phyloP scores from a whole-genome alignment of 2,888 invertebrate species.

The Phymatocera aterrima region DNA sequence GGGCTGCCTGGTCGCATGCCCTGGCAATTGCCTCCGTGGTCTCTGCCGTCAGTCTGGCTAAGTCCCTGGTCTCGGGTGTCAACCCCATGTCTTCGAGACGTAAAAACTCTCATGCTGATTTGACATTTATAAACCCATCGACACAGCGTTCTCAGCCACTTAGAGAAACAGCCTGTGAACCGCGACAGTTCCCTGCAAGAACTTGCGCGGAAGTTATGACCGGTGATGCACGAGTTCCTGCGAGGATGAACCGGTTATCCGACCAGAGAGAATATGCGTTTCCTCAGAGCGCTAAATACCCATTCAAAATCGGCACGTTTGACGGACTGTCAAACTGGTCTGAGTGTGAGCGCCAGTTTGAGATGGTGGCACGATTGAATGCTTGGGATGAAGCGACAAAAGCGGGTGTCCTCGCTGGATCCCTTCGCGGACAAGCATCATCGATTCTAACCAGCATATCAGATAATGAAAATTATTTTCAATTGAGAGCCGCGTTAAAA shows the following conservation, averaged over 20 bases:
- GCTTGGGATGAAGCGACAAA: neutral
- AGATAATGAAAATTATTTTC: neutral
- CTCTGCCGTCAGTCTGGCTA: neutral
- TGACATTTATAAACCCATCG: too few species aligned
- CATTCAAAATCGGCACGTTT: neutral
- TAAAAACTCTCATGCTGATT: too few species aligned
- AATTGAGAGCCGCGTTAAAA: neutral
- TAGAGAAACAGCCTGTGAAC: too few species aligned
- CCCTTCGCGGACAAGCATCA: neutral
- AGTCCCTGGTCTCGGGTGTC: neutral
- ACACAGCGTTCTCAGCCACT: too few species aligned
- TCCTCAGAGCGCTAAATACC: too few species aligned
- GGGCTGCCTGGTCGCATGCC: constrained; percentile 38
- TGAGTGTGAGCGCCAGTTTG: neutral
- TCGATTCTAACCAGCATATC: neutral
- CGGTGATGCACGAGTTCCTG: too few species aligned
- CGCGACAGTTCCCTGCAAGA: too few species aligned
- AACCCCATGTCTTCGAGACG: too few species aligned
- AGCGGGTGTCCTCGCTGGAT: neutral
- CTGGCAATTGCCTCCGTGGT: neutral
- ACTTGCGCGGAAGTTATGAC: too few species aligned
- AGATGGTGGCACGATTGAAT: neutral
- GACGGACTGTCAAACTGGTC: neutral
- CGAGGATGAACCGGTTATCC: too few species aligned
- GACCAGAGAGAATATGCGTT: too few species aligned